A percentile compares a stretch with the other conserved stretches of the same genome.
Evolutionary conservation across 2,113 vertebrate species (phyloP).

Genomic region (Perccottus glenii): DNA sequence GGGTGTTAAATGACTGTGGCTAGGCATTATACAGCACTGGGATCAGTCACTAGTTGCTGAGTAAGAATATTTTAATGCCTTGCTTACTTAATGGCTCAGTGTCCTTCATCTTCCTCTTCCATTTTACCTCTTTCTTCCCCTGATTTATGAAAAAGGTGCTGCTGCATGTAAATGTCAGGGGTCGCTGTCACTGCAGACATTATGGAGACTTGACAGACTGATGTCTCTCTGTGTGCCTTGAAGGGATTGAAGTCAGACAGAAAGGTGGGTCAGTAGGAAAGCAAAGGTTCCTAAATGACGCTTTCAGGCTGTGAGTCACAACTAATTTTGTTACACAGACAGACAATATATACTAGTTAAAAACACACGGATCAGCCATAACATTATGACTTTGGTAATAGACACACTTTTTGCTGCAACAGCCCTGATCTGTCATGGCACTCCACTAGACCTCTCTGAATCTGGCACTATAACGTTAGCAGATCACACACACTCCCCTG

Average conservation of each 20-base stretch:
- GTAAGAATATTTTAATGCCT: constrained; percentile 19
- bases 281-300: not conserved
- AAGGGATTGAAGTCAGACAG: constrained; percentile 35
- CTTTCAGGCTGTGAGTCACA: constrained; percentile 20
- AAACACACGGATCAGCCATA: not conserved
- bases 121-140: not conserved
- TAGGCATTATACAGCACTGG: constrained; percentile 4
- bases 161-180: constrained; percentile 63
- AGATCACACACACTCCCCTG: too few relatives aligned
- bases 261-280: constrained; percentile 18
- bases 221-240: constrained; percentile 20
- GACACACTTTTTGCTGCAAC: not conserved
- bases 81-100: constrained; percentile 29
- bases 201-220: constrained; percentile 53
- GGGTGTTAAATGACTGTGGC: not conserved
- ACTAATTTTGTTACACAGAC: not conserved
- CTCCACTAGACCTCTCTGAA: too few relatives aligned
- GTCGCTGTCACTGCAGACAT: constrained; percentile 35
- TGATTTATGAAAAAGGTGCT: constrained; percentile 16
- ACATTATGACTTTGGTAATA: not conserved
- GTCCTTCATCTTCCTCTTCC: constrained; percentile 26
- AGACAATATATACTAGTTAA: too few relatives aligned
- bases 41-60: constrained; percentile 21
- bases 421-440: not conserved
- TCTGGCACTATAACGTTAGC: too few relatives aligned